These are phyloP conservation scores for Pyralis farinalis DNA, from an alignment of 2,888 invertebrate species.

Conservation along the genomic window DNA sequence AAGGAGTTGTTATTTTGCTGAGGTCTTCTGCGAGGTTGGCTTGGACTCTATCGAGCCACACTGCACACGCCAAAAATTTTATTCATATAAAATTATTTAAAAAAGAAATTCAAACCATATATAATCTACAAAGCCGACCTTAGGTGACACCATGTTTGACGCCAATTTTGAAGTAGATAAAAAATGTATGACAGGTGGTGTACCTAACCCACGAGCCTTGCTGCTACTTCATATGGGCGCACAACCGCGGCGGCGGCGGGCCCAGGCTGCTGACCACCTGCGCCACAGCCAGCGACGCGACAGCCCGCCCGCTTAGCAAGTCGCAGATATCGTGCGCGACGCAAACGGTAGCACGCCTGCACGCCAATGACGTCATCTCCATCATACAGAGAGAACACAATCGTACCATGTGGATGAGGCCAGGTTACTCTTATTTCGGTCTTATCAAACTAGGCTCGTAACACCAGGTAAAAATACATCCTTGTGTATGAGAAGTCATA, in stretches of 20 bases:
- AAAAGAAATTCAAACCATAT: too few relatives aligned
- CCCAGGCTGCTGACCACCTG: conserved; percentile 52
- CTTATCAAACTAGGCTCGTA: conserved; percentile 71
- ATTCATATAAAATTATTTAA: too few relatives aligned
- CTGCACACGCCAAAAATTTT: too few relatives aligned
- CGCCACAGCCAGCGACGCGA: conserved; percentile 57
- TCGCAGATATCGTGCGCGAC: conserved; percentile 64
- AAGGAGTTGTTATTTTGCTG: too few relatives aligned
- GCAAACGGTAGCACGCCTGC: conserved; percentile 55
- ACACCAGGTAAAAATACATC: conserved; percentile 5
- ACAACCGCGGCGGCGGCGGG: conserved; percentile 25
- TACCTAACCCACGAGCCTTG: conserved; percentile 60
- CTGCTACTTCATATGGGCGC: conserved; percentile 62
- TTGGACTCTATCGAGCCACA: too few relatives aligned
- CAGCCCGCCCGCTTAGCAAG: conserved; percentile 37
- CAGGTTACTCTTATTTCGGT: conserved; percentile 63
- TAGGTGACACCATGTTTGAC: too few relatives aligned
- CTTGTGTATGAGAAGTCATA: too few relatives aligned
- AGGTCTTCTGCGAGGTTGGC: too few relatives aligned
- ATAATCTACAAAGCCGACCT: too few relatives aligned
- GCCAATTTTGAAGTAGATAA: too few relatives aligned
- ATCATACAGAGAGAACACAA: conserved; percentile 62
- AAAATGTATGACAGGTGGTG: conserved; percentile 42
- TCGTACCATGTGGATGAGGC: conserved; percentile 55
- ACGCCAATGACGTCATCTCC: conserved; percentile 52